These are phyloP conservation scores for Rhinogobius similis DNA, from an alignment of 2,113 vertebrate species.

Conservation along the genomic window DNA sequence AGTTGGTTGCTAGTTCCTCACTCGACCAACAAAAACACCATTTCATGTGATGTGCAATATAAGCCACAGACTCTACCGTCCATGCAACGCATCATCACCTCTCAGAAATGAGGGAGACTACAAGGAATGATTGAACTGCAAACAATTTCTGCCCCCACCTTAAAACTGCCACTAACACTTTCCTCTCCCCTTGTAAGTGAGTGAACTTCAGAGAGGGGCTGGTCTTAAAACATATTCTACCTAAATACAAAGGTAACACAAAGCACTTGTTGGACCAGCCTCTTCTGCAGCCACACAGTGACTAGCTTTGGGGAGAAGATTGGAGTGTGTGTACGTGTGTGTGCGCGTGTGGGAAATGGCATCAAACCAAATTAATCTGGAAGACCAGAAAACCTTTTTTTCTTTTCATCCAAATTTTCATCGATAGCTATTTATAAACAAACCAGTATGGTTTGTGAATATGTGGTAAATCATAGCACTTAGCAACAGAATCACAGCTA, in stretches of 20 bases:
- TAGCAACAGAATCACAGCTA: slow-evolving; percentile 66
- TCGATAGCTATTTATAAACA: slow-evolving; percentile 59
- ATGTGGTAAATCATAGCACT: slow-evolving; percentile 77
- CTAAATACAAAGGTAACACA: slow-evolving; percentile 55
- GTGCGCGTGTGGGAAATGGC: slow-evolving; percentile 47
- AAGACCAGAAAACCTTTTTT: slow-evolving; percentile 57
- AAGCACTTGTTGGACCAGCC: slow-evolving; percentile 69
- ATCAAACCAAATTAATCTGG: slow-evolving; percentile 75
- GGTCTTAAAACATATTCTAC: slow-evolving; percentile 54
- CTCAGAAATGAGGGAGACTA: slow-evolving; percentile 40
- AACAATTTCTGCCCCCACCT: slow-evolving; percentile 35
- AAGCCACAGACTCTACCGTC: slow-evolving; percentile 79
- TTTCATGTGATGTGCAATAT: slow-evolving; percentile 80
- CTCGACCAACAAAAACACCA: slow-evolving; percentile 51
- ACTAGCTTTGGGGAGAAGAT: slow-evolving; percentile 50
- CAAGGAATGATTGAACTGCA: slow-evolving; percentile 54
- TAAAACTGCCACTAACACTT: slow-evolving; percentile 62
- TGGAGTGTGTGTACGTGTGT: neutral
- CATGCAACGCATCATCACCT: slow-evolving; percentile 45
- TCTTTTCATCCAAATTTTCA: slow-evolving; percentile 40
- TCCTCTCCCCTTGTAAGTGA: slow-evolving; percentile 32
- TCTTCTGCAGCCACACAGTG: slow-evolving; percentile 53
- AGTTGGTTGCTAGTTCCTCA: slow-evolving; percentile 21
- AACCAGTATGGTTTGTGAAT: slow-evolving; percentile 55
- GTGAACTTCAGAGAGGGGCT: slow-evolving; percentile 64